phyloP scores from a whole-genome alignment of 2,797 vertebrate species.

The Danio kyathit region DNA sequence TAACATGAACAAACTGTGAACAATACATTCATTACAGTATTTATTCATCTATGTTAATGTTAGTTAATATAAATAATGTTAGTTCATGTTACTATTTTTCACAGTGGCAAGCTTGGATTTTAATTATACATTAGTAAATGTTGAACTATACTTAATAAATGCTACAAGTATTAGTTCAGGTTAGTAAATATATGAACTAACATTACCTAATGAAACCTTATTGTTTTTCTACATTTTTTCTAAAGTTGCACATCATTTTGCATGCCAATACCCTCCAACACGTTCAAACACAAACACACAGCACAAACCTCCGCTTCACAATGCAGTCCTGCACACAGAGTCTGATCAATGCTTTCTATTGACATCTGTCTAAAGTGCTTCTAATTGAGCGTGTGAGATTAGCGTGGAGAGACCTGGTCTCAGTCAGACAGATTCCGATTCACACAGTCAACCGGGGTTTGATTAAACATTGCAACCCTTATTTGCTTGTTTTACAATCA shows the following conservation, averaged over 20 bases:
- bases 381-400: slow-evolving; percentile 37
- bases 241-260: neutral
- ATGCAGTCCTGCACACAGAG: neutral
- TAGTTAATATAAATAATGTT: no score
- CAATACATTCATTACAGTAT: no score
- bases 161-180: no score
- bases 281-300: neutral
- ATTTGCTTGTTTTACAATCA: slow-evolving; percentile 33
- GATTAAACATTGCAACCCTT: slow-evolving; percentile 11
- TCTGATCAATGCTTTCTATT: slow-evolving; percentile 35
- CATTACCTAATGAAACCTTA: neutral
- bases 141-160: no score
- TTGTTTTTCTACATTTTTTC: neutral
- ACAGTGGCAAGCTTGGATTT: no score
- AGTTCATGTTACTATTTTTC: no score
- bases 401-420: neutral
- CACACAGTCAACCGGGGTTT: slow-evolving; percentile 1
- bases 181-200: no score
- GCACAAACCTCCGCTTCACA: neutral
- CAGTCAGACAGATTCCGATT: slow-evolving; percentile 11
- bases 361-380: slow-evolving; percentile 24
- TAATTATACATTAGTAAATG: no score
- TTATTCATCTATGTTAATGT: no score
- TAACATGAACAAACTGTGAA: no score
- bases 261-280: neutral